These are phyloP conservation scores for Pseudomyrmex flavicornis DNA, from an alignment of 1,140 invertebrate genomes.

Conservation along the genomic window DNA sequence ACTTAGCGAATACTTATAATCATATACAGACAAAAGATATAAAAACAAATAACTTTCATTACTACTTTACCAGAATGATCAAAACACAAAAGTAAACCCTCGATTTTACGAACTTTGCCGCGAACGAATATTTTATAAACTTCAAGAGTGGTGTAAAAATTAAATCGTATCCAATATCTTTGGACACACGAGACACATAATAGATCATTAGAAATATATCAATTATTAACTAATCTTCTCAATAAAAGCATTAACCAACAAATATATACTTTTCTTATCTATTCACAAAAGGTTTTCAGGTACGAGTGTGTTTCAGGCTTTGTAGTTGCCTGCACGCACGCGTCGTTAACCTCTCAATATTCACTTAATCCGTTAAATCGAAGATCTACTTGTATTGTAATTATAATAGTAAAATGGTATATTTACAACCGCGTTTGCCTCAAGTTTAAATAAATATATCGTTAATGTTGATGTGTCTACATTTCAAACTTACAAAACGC, in stretches of 20 bases:
- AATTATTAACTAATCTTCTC: neutral
- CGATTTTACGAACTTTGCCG: constrained; percentile 10
- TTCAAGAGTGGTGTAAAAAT: no score
- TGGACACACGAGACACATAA: no score
- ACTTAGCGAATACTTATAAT: no score
- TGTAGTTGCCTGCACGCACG: constrained; percentile 13
- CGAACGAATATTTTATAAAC: no score
- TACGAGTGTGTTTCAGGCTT: constrained; percentile 6
- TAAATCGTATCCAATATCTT: no score
- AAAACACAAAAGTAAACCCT: neutral
- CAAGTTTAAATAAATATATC: constrained; percentile 65
- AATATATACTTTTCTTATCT: constrained; percentile 1
- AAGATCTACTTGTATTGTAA: neutral
- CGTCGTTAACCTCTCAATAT: constrained; percentile 7
- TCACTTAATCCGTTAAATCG: constrained; percentile 36
- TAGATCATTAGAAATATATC: no score
- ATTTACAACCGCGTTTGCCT: constrained; percentile 50
- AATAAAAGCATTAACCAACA: constrained; percentile 13
- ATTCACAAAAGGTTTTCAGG: constrained; percentile 33
- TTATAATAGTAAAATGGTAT: constrained; percentile 34
- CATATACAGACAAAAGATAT: no score
- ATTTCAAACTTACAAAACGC: constrained; percentile 20
- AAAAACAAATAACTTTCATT: constrained; percentile 1
- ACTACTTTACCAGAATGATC: neutral
- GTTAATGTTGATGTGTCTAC: constrained; percentile 18